Conservation (phyloP, 2,888 invertebrate species). For the Drosophila nigricruria region DNA sequence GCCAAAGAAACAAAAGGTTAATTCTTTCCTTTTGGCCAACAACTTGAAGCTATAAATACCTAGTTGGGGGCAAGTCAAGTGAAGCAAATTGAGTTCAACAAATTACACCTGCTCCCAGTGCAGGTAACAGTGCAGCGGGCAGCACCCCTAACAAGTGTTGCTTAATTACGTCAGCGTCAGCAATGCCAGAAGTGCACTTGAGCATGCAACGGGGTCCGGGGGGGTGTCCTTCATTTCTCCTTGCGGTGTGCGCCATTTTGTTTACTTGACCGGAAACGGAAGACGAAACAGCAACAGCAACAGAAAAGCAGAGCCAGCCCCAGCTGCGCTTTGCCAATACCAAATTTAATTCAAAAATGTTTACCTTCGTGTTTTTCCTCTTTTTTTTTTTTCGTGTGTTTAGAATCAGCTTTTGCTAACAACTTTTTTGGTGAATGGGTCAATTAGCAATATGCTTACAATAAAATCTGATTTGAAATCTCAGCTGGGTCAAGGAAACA, state of each 20-base stretch:
- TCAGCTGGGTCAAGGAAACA: conserved; percentile 24
- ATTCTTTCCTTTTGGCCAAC: conserved; percentile 45
- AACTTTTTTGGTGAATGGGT: conserved; percentile 62
- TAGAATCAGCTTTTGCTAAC: conserved; percentile 18
- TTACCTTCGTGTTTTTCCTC: conserved; percentile 36
- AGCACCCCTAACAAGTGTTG: conserved; percentile 70
- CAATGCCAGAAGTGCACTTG: conserved; percentile 68
- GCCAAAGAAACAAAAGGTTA: conserved; percentile 32
- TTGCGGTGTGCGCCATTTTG: conserved; percentile 55
- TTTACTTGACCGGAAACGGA: conserved; percentile 67
- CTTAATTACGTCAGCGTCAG: conserved; percentile 74
- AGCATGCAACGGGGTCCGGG: conserved; percentile 57
- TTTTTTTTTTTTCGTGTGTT: conserved; percentile 12
- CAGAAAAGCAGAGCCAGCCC: conserved; percentile 8
- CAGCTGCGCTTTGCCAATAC: conserved; percentile 35
- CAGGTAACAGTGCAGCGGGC: conserved; percentile 7
- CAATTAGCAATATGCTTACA: conserved; percentile 60
- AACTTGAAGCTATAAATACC: conserved; percentile 54
- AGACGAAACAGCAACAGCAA: conserved; percentile 44
- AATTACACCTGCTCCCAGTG: conserved; percentile 68
- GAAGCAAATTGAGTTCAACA: conserved; percentile 75
- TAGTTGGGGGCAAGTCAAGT: conserved; percentile 48
- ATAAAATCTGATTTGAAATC: conserved; percentile 62
- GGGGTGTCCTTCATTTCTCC: conserved; percentile 63
- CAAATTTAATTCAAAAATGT: conserved; percentile 58